Percentiles rank a stretch among this genome's conserved stretches.
phyloP scores from a whole-genome alignment of 1,140 invertebrate genomes.

The Lepidotrigona ventralis region DNA sequence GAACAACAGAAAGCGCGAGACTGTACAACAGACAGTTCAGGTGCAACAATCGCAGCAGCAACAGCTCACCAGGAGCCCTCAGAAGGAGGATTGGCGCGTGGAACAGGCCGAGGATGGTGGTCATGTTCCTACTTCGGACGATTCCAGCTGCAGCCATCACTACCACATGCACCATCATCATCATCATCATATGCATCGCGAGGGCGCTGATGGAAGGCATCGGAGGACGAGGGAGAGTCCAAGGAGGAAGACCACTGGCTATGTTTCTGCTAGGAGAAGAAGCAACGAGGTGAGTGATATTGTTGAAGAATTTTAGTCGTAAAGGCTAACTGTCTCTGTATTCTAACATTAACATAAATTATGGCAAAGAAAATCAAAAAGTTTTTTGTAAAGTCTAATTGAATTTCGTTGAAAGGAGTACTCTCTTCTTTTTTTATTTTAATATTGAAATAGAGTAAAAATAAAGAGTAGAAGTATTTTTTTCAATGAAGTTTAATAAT shows the following conservation, averaged over 20 bases:
- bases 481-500: no score
- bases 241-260: conserved; percentile 82
- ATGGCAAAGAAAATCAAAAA: no score
- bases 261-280: conserved; percentile 71
- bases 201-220: conserved; percentile 78
- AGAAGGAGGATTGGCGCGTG: conserved; percentile 77
- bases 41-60: conserved; percentile 60
- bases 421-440: no score
- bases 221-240: conserved; percentile 85
- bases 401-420: no score
- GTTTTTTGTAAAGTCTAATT: no score
- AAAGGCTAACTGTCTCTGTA: no score
- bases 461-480: no score
- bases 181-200: conserved; percentile 73
- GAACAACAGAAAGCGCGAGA: conserved; percentile 80
- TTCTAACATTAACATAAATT: no score
- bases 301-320: not conserved
- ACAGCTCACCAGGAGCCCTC: conserved; percentile 70
- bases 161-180: conserved; percentile 77
- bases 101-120: conserved; percentile 77
- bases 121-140: conserved; percentile 84
- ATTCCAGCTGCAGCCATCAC: conserved; percentile 83
- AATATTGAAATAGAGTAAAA: no score
- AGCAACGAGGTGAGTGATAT: conserved; percentile 73
- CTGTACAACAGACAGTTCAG: conserved; percentile 75